Conservation (phyloP, 2,888 invertebrate genomes). For the Operophtera brumata region DNA sequence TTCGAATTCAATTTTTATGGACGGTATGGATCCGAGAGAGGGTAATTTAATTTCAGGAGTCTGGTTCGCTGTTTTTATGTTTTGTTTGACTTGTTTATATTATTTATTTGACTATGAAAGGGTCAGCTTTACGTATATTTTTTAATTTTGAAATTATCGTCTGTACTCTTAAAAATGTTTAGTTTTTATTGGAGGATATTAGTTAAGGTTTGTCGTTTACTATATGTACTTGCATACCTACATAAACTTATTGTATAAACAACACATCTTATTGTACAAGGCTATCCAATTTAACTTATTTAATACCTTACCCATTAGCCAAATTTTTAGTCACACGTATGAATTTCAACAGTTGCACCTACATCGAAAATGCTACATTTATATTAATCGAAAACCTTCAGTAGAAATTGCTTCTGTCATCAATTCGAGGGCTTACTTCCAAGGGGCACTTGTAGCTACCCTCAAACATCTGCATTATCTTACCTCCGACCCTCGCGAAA, state of each 20-base stretch:
- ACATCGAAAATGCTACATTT: slow-evolving; percentile 49
- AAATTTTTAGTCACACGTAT: slow-evolving; percentile 6
- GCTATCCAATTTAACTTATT: no score
- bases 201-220: neutral
- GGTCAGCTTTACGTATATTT: slow-evolving; percentile 5
- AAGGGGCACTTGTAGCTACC: slow-evolving; percentile 48
- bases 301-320: no score
- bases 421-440: slow-evolving; percentile 49
- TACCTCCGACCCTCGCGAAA: slow-evolving; percentile 70
- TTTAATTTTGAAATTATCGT: neutral
- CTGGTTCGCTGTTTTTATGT: slow-evolving; percentile 24
- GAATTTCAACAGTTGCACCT: slow-evolving; percentile 14
- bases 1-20: slow-evolving; percentile 65
- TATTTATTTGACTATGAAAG: slow-evolving; percentile 19
- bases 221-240: neutral
- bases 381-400: slow-evolving; percentile 72
- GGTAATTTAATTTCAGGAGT: slow-evolving; percentile 54
- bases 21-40: slow-evolving; percentile 45
- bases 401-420: slow-evolving; percentile 71
- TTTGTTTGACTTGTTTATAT: slow-evolving; percentile 23
- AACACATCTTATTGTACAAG: no score
- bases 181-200: neutral
- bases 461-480: slow-evolving; percentile 75
- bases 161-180: neutral
- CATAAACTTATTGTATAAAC: no score